phyloP scores from a whole-genome alignment of 2,888 invertebrate species.

The Syrista parreyssii region DNA sequence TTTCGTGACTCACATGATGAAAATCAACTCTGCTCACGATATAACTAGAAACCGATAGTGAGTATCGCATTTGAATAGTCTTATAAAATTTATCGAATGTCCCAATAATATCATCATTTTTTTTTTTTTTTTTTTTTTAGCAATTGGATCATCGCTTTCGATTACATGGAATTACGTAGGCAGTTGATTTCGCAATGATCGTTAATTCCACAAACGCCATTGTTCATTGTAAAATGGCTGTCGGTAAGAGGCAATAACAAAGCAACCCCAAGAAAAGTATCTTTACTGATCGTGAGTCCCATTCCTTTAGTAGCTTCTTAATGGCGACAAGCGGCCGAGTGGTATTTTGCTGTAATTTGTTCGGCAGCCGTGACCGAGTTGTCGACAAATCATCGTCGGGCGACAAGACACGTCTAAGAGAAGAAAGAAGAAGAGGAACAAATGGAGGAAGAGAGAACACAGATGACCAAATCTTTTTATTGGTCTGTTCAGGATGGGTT shows the following conservation, averaged over 20 bases:
- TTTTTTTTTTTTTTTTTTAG: background rate
- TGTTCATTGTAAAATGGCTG: background rate
- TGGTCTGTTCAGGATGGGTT: background rate
- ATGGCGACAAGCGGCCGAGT: background rate
- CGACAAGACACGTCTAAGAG: background rate
- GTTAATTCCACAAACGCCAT: background rate
- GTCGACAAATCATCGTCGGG: background rate
- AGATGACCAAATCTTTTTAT: background rate
- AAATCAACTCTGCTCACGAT: background rate
- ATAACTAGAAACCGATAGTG: background rate
- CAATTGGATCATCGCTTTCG: background rate
- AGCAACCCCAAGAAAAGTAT: background rate
- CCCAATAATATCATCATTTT: background rate
- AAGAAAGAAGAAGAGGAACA: background rate
- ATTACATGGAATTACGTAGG: background rate
- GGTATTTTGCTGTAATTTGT: background rate
- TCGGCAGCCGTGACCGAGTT: conserved; percentile 4
- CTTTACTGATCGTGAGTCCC: background rate
- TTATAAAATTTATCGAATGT: background rate
- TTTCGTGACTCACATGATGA: background rate
- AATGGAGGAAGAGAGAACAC: background rate
- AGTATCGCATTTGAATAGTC: background rate
- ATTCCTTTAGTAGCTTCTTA: background rate
- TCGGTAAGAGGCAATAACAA: background rate
- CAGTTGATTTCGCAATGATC: background rate